phyloP scores from a whole-genome alignment of 2,888 invertebrate species.

The Harpalus rubripes region DNA sequence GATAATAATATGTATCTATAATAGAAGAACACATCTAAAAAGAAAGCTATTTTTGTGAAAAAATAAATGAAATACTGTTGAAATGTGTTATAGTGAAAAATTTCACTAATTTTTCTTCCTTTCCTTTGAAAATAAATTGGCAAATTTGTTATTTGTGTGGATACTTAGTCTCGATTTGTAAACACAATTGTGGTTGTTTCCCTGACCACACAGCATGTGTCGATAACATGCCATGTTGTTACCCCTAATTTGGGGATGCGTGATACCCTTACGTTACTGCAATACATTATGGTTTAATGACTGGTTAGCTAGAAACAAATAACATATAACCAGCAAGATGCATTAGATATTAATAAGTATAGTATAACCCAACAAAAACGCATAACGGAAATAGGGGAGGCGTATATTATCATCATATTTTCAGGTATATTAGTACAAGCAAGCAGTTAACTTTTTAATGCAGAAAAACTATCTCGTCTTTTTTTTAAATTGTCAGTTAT shows the following conservation, averaged over 20 bases:
- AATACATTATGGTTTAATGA: neutral
- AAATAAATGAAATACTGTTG: too few relatives aligned
- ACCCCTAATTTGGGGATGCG: slow-evolving; percentile 41
- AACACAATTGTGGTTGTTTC: slow-evolving; percentile 12
- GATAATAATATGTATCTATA: too few relatives aligned
- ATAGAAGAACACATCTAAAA: too few relatives aligned
- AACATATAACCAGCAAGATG: neutral
- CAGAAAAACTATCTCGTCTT: too few relatives aligned
- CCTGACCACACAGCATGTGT: slow-evolving; percentile 44
- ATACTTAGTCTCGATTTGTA: neutral
- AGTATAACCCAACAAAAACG: too few relatives aligned
- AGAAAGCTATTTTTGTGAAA: too few relatives aligned
- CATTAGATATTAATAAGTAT: slow-evolving; percentile 1
- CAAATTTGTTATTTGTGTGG: neutral
- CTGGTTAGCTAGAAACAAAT: neutral
- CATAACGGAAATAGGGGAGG: neutral
- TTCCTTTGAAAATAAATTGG: neutral
- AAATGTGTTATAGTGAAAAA: neutral
- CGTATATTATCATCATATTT: too few relatives aligned
- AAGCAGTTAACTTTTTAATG: too few relatives aligned
- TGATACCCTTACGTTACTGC: slow-evolving; percentile 9
- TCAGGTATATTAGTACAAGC: too few relatives aligned
- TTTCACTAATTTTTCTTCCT: neutral
- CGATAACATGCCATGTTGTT: slow-evolving; percentile 21
- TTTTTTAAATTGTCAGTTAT: too few relatives aligned